Evolutionary conservation across 2,888 invertebrate species (phyloP).

Genomic region (Melinaea marsaeus): DNA sequence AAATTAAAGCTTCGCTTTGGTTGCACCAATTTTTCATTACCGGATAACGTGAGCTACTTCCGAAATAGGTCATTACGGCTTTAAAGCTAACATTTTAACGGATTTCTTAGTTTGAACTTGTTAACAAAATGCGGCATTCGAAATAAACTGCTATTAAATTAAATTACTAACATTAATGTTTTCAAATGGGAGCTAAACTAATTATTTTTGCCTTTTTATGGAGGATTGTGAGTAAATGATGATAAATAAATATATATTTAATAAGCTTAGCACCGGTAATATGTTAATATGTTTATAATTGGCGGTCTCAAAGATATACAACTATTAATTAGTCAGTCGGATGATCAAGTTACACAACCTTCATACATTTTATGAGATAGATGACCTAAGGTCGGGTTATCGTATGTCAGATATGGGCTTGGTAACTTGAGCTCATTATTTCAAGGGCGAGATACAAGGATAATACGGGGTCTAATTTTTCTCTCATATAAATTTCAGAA

Average conservation of each 20-base stretch:
- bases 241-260: neutral
- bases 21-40: neutral
- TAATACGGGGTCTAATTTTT: neutral
- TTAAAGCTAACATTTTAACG: neutral
- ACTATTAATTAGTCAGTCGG: conserved; percentile 13
- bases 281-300: neutral
- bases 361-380: conserved; percentile 25
- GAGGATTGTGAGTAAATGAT: neutral
- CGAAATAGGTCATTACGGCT: conserved; percentile 4
- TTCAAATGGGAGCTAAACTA: neutral
- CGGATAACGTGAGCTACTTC: conserved; percentile 6
- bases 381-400: conserved; percentile 25
- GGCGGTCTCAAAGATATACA: neutral
- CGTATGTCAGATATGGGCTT: conserved; percentile 21
- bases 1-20: neutral
- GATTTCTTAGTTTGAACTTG: neutral
- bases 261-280: neutral
- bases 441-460: conserved; percentile 17
- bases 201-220: neutral
- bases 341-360: conserved; percentile 26
- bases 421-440: conserved; percentile 19
- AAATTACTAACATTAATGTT: conserved; percentile 2
- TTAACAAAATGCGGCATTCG: neutral
- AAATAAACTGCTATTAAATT: neutral
- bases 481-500: too few species aligned